Base-by-base conservation (phyloP, 1,140 invertebrate genomes). In the Bombus fervidus region DNA sequence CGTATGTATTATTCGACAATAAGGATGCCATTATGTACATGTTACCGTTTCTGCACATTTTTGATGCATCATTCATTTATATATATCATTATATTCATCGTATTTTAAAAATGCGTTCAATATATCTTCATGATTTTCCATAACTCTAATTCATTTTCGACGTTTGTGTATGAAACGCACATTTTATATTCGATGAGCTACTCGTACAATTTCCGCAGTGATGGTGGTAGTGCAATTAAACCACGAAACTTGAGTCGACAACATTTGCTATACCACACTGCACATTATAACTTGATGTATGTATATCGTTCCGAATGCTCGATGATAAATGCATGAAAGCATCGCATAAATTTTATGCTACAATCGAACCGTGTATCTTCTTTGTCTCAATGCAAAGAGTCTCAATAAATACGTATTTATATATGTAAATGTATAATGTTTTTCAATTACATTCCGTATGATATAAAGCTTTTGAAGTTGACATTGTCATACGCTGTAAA, bases 171-270 rank as follows among this genome's bases (percentile, higher is more conserved):
- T 18, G 34, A 37, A 37, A 39, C 12, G 25, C 28, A 59, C 72
- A 47, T 66, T 62, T 28, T 69, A 28, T 57, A 75, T 74, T 47
- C 87, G 86, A 53, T n/a, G 22, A 81, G 34, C 82, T 59, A 69
- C 71, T 76, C 68, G 71, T 71, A 71, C 43, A 89, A 64, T 77
- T 57, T 64, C 64, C 18, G 66, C 31, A 10, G 47, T 37, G 53
- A 71, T 71, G 78, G 71, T 39, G 62, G 73, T 86, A 73, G 79
- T 89, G 88, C 89, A 93, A 92, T 93, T 93, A 93, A 92, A 92
- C 77, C 89, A 82, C 91, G 91, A 92, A 92, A 93, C 88, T 84
- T 72, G 91, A 93, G 91, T 86, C 83, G 84, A 72, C 83, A 71
- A 82, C 79, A 71, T 85, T 85, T 53, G 78, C 71, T 75, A 39